Conservation (phyloP, 2,888 invertebrate genomes). For the Acrobeloides nanus region DNA sequence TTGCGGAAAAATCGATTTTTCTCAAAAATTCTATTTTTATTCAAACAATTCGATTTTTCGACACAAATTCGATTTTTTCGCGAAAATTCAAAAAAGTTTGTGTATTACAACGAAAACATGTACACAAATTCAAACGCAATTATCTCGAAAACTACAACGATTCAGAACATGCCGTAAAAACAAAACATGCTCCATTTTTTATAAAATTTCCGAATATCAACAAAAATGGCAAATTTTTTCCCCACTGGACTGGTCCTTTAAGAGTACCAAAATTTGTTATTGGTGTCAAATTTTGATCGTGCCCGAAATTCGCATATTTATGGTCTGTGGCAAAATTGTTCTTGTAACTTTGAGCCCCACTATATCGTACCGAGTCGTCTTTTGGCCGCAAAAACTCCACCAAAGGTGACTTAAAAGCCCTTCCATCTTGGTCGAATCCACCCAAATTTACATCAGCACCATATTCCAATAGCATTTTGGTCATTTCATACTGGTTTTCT, state of each 20-base stretch:
- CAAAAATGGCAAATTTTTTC: constrained; percentile 9
- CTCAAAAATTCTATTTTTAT: too few relatives aligned
- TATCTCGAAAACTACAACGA: too few relatives aligned
- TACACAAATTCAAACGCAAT: constrained; percentile 9
- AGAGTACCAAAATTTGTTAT: too few relatives aligned
- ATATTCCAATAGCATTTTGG: constrained; percentile 22
- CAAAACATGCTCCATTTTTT: too few relatives aligned
- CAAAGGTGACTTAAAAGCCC: constrained; percentile 41
- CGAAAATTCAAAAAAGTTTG: not conserved
- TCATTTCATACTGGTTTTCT: constrained; percentile 35
- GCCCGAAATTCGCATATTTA: too few relatives aligned
- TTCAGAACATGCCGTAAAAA: too few relatives aligned
- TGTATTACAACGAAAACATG: constrained; percentile 4
- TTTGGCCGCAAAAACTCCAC: constrained; percentile 34
- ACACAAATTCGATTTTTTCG: constrained; percentile 3
- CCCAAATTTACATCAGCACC: constrained; percentile 45
- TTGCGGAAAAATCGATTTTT: not conserved
- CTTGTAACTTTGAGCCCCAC: too few relatives aligned
- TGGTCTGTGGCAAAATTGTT: too few relatives aligned
- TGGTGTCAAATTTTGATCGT: too few relatives aligned
- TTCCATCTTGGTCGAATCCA: constrained; percentile 33
- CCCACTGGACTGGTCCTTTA: constrained; percentile 3
- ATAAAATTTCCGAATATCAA: constrained; percentile 6
- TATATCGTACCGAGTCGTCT: not conserved
- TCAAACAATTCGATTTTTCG: not conserved